Base-by-base conservation (phyloP, 2,888 invertebrate species). In the Blastobasis adustella region DNA sequence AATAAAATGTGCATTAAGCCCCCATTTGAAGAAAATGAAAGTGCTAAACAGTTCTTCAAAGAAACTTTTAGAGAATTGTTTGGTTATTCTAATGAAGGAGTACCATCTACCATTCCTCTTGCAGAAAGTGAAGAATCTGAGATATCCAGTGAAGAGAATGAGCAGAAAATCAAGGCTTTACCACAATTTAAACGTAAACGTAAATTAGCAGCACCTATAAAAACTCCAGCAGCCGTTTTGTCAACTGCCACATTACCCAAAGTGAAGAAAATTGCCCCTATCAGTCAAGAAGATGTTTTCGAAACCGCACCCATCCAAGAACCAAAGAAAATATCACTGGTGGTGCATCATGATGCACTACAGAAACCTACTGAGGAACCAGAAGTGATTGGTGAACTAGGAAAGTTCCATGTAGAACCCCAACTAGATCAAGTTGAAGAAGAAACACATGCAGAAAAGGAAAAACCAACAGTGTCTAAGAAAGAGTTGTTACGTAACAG, bases 1-100 rank as follows among this genome's bases (percentile, higher is more conserved):
- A 98, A 98, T 74, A 95, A 94, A 81, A 96, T 98, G 96, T 95
- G 94, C 74, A 79, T 98, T 48, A 93, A 95, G 10, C 91, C 93
- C 45, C 98, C 98, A 0, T 98, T 98, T 82, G 90, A 81, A 60
- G 71, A 89, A 45, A 87, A 89, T 57, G 58, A 66, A 37, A 71
- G 76, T 58, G 73, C 80, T 9, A 10, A 75, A 6, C 49, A 60
- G 5, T 76, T 69, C 59, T 86, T 89, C 50, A 82, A 81, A 65
- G 75, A 84, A 53, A 75, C 61, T 37, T 87, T 80, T 54, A 69
- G 62, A 47, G 59, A 72, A n/a, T 69, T 68, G 23, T 86, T 84
- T 58, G 49, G 68, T 44, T 23, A 23, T 23, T 23, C 23, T 23
- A 23, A 23, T 23, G 23, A 23, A 23, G 70, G 73, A 54, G 70